These are phyloP conservation scores for Spea bombifrons DNA, from an alignment of 2,113 vertebrate species.

Conservation along the genomic window DNA sequence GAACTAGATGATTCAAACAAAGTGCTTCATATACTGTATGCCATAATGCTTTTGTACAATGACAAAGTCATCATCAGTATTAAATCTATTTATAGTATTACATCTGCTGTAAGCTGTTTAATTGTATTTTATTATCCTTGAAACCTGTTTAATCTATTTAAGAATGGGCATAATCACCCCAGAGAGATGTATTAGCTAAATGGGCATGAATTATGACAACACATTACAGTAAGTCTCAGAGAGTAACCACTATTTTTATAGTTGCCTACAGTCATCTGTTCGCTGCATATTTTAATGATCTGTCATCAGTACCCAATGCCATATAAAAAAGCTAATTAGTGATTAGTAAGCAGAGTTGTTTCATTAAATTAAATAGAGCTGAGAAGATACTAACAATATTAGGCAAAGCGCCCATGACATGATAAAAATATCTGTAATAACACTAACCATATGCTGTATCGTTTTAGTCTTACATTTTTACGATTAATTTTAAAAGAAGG, in stretches of 20 bases:
- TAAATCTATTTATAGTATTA: conserved; percentile 13
- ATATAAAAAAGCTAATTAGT: conserved; percentile 22
- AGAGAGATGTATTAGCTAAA: conserved; percentile 17
- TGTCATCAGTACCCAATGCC: conserved; percentile 5
- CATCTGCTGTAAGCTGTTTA: conserved; percentile 14
- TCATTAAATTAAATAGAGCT: background rate
- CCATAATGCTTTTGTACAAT: background rate
- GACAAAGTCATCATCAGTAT: background rate
- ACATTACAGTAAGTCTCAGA: background rate
- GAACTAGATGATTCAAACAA: too few species aligned
- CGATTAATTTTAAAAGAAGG: too few species aligned
- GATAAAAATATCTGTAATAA: background rate
- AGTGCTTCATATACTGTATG: too few species aligned
- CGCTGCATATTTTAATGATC: conserved; percentile 6
- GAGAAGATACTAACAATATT: background rate
- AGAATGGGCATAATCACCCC: background rate
- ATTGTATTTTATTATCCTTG: conserved; percentile 37
- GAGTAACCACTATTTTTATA: conserved; percentile 8
- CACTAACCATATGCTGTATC: background rate
- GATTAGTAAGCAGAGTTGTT: background rate
- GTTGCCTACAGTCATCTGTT: background rate
- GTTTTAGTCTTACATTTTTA: too few species aligned
- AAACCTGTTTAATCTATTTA: conserved; percentile 16
- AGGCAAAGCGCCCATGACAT: background rate
- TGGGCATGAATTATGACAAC: conserved; percentile 19